Conservation (phyloP, 2,797 vertebrate genomes). For the Chrysocyon brachyurus region DNA sequence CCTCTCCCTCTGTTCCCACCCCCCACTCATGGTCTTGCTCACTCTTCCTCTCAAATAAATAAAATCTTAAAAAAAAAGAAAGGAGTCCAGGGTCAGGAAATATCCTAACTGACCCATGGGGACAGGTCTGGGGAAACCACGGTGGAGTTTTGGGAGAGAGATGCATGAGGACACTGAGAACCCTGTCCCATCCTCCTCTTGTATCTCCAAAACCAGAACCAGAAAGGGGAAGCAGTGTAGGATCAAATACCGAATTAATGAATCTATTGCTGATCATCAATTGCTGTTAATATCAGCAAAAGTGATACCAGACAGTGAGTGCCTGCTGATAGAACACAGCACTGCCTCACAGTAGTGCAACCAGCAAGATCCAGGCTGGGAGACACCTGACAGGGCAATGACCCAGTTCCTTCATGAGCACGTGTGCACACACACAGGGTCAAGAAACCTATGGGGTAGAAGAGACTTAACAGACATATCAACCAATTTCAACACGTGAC, state of each 20-base stretch:
- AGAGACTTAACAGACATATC: not conserved
- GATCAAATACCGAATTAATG: not conserved
- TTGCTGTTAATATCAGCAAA: not conserved
- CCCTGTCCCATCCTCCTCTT: not conserved
- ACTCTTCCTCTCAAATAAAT: no score
- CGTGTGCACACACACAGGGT: not conserved
- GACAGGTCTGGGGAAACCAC: not conserved
- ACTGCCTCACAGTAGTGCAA: not conserved
- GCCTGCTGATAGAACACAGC: not conserved
- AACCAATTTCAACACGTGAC: not conserved
- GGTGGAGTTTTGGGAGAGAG: not conserved
- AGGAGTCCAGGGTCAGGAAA: not conserved
- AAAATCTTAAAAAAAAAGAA: no score
- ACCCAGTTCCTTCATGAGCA: not conserved
- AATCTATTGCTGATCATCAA: not conserved
- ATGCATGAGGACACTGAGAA: not conserved
- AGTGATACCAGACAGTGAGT: not conserved
- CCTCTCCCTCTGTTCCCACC: no score
- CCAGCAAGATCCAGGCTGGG: not conserved
- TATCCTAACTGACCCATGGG: not conserved
- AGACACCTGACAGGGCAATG: not conserved
- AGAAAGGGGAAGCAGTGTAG: not conserved
- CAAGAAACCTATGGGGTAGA: not conserved
- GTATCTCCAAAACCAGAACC: not conserved
- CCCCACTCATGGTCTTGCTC: no score